A percentile compares a stretch with the other conserved stretches of the same genome.
These are phyloP conservation scores for Zaprionus obscuricornis DNA, from an alignment of 2,888 invertebrate species.

Conservation along the genomic window DNA sequence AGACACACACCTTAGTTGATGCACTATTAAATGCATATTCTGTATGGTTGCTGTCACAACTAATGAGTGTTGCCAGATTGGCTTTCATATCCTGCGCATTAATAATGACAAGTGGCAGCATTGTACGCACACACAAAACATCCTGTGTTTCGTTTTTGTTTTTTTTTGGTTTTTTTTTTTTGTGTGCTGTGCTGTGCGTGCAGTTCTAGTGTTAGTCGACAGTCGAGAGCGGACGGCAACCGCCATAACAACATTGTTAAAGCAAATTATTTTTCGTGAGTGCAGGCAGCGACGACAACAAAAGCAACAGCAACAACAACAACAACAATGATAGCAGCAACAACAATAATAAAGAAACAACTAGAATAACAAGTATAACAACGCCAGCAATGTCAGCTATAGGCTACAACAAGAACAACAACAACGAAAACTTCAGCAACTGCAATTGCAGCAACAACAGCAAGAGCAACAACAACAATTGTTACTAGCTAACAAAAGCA, in stretches of 20 bases:
- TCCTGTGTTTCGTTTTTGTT: too few species aligned
- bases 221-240: constrained; percentile 59
- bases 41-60: too few species aligned
- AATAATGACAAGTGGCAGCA: too few species aligned
- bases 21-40: too few species aligned
- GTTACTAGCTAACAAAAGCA: constrained; percentile 20
- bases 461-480: background rate
- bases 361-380: constrained; percentile 5
- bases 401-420: constrained; percentile 10
- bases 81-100: too few species aligned
- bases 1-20: too few species aligned
- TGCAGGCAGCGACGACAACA: background rate
- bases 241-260: constrained; percentile 50
- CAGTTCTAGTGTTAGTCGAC: constrained; percentile 25
- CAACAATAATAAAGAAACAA: constrained; percentile 8
- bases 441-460: background rate
- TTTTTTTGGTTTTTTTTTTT: too few species aligned
- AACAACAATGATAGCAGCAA: too few species aligned
- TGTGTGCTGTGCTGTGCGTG: constrained; percentile 43
- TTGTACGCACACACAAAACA: too few species aligned
- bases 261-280: constrained; percentile 17
- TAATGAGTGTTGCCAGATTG: too few species aligned
- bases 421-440: background rate
- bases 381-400: constrained; percentile 23
- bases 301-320: constrained; percentile 4